Percentiles rank a stretch among this genome's conserved stretches.
These are phyloP conservation scores for Gerosis bhagava DNA, from an alignment of 2,888 invertebrate genomes.

Conservation along the genomic window DNA sequence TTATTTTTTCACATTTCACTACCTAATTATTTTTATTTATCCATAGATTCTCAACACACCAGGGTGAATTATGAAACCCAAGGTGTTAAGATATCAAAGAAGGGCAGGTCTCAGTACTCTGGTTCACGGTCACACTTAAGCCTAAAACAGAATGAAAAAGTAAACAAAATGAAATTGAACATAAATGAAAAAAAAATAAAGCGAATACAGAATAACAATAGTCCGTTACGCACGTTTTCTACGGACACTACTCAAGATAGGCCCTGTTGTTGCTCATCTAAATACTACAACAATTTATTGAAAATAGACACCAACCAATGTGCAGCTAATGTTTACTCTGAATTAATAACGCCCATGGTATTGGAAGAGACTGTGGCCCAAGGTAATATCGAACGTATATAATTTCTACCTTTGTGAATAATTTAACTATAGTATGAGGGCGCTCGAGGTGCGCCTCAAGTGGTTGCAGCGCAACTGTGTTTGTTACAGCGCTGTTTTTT, in stretches of 20 bases:
- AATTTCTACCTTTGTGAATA: too few relatives aligned
- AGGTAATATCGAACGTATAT: too few relatives aligned
- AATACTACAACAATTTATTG: conserved; percentile 4
- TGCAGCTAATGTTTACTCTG: conserved; percentile 39
- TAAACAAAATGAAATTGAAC: too few relatives aligned
- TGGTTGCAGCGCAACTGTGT: too few relatives aligned
- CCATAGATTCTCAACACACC: conserved; percentile 16
- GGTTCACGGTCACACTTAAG: too few relatives aligned
- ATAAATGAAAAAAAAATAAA: too few relatives aligned
- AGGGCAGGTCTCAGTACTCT: not conserved
- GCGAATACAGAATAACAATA: too few relatives aligned
- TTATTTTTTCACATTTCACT: too few relatives aligned
- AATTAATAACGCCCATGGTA: conserved; percentile 43
- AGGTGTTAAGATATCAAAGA: conserved; percentile 28
- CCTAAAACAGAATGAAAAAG: too few relatives aligned
- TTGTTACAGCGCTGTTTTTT: too few relatives aligned
- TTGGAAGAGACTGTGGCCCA: conserved; percentile 40
- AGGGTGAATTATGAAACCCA: not conserved
- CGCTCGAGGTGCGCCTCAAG: too few relatives aligned
- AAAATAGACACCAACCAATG: conserved; percentile 22
- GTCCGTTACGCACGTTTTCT: conserved; percentile 31
- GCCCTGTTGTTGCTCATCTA: conserved; percentile 46
- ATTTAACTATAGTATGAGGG: too few relatives aligned
- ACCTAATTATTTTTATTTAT: conserved; percentile 1
- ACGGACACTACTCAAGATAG: conserved; percentile 52